phyloP scores from a whole-genome alignment of 2,113 vertebrate species.

The Emydura subglobosa region DNA sequence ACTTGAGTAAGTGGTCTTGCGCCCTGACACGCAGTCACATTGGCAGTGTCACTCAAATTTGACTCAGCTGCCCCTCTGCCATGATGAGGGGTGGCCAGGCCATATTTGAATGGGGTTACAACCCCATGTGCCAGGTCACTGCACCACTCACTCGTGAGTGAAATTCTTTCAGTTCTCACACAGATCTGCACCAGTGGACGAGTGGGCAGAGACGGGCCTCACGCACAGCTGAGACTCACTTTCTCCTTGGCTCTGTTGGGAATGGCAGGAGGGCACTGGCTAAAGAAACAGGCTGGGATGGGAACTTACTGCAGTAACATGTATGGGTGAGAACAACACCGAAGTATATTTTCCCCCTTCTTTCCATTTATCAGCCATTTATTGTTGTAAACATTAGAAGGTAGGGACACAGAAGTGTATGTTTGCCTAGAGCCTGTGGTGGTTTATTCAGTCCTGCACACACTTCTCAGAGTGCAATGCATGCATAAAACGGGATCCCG shows the following conservation, averaged over 20 bases:
- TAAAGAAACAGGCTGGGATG: not conserved
- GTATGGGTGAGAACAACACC: not conserved
- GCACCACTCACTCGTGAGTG: not conserved
- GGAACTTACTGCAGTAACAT: not conserved
- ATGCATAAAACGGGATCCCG: not conserved
- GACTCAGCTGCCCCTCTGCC: not conserved
- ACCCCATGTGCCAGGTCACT: not conserved
- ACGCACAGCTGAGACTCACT: not conserved
- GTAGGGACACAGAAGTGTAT: not conserved
- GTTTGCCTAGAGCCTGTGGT: not conserved
- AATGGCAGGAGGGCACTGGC: not conserved
- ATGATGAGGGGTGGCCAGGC: not conserved
- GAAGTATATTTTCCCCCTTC: not conserved
- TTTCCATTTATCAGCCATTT: not conserved
- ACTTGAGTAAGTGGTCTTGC: not conserved
- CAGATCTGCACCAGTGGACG: not conserved
- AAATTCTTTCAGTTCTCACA: not conserved
- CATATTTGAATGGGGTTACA: not conserved
- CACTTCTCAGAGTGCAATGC: not conserved
- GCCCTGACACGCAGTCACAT: not conserved
- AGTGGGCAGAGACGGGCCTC: not conserved
- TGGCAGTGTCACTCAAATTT: not conserved
- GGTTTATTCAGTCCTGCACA: not conserved
- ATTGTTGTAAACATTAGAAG: not conserved
- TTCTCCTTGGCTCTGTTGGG: not conserved